Evolutionary conservation across 2,797 vertebrate genomes (phyloP), one percentile per base, ranked within the genome.

Genomic region (Lithobates sylvaticus): DNA sequence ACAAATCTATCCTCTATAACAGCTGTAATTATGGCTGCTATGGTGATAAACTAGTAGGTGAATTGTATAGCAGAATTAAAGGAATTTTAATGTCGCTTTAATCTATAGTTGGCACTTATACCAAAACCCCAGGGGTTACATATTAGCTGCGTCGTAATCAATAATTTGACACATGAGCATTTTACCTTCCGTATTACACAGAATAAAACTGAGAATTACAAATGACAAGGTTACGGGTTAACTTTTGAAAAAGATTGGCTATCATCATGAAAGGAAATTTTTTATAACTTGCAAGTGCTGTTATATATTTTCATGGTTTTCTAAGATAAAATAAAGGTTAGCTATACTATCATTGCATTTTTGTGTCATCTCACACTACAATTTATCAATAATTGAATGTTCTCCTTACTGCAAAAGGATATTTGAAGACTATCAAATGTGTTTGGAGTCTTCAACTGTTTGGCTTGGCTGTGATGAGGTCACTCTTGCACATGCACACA

Each of bases 1-100:
- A 13, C 80, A 84, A 88, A 78, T 82, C 54, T 88, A 79, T 90
- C 79, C 76, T 23, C 65, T 81, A 91, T 88, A 82, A 80, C 80
- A 88, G 80, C 75, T 90, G 82, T 85, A 89, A 88, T 89, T 86
- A 85, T 32, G 54, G 1, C 83, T 70, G 64, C 0, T 9, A 8
- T 90, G 81, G 29, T 2, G 5, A 88, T 87, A 90, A 90, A 89
- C 83, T 3, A 0, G 76, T 72, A 89, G 67, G 78, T 84, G 65
- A 91, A 86, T 76, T 83, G 65, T 76, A 10, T 16, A 50, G 36
- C 74, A 83, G 10, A 65, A 83, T 74, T 74, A 67, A 16, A 83
- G 36, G 36, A 83, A 67, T 83, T 18, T 65, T 65, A 76, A n/a
- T 83, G 72, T 83, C 21, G 23, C 26, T 75, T 44, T 42, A 65